A percentile compares a stretch with the other conserved stretches of the same genome.
phyloP scores from a whole-genome alignment of 2,113 vertebrate genomes.

The Eolophus roseicapilla region DNA sequence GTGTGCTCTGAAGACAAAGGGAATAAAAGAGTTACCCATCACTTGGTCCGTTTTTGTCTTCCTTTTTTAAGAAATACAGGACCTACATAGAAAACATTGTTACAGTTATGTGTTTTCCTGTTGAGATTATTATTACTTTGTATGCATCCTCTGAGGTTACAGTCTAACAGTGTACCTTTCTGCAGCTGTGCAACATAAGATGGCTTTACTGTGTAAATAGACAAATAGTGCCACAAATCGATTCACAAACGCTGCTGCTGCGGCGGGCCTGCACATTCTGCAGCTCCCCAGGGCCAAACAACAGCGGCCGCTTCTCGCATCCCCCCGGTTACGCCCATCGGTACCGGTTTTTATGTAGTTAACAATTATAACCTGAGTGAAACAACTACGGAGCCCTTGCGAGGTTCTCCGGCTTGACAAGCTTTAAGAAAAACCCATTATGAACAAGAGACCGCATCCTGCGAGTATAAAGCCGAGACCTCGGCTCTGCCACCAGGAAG shows the following conservation, averaged over 20 bases:
- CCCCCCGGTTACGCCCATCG: accelerated
- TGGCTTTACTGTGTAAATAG: accelerated
- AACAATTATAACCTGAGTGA: accelerated
- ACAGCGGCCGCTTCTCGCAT: accelerated
- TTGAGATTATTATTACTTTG: accelerated
- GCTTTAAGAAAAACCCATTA: accelerated
- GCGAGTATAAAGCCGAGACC: neutral
- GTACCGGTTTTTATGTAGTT: accelerated
- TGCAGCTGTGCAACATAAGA: accelerated
- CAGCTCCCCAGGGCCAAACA: neutral
- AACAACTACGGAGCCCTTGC: accelerated
- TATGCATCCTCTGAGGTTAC: accelerated
- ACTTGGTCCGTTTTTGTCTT: accelerated
- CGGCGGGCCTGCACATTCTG: accelerated
- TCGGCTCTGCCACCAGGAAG: neutral
- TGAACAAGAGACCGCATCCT: accelerated
- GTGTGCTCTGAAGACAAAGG: neutral
- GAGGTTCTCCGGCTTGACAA: accelerated
- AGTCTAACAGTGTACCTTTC: accelerated
- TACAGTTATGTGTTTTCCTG: accelerated
- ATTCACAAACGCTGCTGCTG: neutral
- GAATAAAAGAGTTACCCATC: neutral
- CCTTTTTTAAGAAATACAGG: accelerated
- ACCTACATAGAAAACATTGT: accelerated
- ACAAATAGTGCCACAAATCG: accelerated